Evolutionary conservation across 2,797 vertebrate species (phyloP).

Genomic region (Margarornis squamiger): DNA sequence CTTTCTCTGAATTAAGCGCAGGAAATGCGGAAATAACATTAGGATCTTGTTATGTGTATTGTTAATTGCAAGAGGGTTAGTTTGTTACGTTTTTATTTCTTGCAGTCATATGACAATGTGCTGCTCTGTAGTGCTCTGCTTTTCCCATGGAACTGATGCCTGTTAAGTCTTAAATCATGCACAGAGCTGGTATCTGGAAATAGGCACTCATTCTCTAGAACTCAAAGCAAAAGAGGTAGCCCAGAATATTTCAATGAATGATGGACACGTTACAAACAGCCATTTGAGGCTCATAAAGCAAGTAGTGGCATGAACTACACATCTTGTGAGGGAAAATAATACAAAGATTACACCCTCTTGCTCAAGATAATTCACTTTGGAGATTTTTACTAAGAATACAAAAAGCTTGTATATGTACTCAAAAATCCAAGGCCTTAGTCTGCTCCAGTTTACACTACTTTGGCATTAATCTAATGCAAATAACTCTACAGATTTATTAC

Average conservation of each 20-base stretch:
- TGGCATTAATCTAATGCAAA: neutral
- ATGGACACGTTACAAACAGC: neutral
- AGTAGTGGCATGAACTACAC: neutral
- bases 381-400: neutral
- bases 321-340: neutral
- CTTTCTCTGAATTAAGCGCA: neutral
- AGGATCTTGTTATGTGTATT: neutral
- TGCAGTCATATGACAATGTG: neutral
- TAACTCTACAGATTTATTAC: neutral
- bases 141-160: neutral
- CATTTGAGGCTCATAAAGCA: neutral
- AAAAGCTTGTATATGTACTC: neutral
- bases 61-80: neutral
- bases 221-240: neutral
- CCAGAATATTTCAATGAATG: neutral
- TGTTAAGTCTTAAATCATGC: neutral
- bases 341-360: neutral
- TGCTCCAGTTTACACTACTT: neutral
- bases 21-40: neutral
- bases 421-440: neutral
- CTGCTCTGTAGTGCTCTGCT: neutral
- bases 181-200: neutral
- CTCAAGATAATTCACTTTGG: neutral
- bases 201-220: neutral
- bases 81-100: neutral